Percentiles rank a stretch among this genome's conserved stretches.
Conservation (phyloP, 1,140 invertebrate species). For the Neodiprion pinetum region DNA sequence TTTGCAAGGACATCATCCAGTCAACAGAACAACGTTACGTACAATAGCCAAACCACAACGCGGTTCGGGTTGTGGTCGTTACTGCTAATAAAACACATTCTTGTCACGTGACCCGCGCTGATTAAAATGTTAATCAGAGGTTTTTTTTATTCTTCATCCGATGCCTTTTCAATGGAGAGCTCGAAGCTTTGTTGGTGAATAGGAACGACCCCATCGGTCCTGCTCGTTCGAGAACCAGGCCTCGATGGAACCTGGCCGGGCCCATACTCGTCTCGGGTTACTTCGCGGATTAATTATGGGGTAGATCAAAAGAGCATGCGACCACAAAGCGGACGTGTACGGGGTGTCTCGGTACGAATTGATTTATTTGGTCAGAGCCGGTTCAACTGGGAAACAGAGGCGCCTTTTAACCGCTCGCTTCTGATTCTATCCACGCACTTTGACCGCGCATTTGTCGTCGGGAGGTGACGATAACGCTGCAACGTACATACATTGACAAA, state of each 20-base stretch:
- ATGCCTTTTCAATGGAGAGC: slow-evolving; percentile 60
- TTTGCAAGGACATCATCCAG: too few relatives aligned
- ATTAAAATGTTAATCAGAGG: slow-evolving; percentile 60
- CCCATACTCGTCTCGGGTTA: slow-evolving; percentile 58
- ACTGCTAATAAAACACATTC: too few relatives aligned
- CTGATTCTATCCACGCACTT: too few relatives aligned
- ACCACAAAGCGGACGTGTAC: slow-evolving; percentile 57
- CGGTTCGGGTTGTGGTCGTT: too few relatives aligned
- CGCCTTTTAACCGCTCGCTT: too few relatives aligned
- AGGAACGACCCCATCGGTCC: slow-evolving; percentile 41
- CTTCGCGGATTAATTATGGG: slow-evolving; percentile 61
- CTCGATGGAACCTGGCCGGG: not conserved
- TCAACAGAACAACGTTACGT: too few relatives aligned
- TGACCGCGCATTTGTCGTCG: too few relatives aligned
- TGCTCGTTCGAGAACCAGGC: slow-evolving; percentile 35
- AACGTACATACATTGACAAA: too few relatives aligned
- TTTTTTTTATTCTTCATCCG: slow-evolving; percentile 37
- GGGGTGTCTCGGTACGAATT: slow-evolving; percentile 36
- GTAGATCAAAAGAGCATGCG: slow-evolving; percentile 59
- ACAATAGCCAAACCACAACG: too few relatives aligned
- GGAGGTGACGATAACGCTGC: too few relatives aligned
- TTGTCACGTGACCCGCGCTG: slow-evolving; percentile 24
- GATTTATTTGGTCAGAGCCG: not conserved
- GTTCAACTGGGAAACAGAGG: not conserved
- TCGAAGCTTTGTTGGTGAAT: slow-evolving; percentile 49